Conservation (phyloP, 2,797 vertebrate genomes). For the Stomatorhinus walkeri region DNA sequence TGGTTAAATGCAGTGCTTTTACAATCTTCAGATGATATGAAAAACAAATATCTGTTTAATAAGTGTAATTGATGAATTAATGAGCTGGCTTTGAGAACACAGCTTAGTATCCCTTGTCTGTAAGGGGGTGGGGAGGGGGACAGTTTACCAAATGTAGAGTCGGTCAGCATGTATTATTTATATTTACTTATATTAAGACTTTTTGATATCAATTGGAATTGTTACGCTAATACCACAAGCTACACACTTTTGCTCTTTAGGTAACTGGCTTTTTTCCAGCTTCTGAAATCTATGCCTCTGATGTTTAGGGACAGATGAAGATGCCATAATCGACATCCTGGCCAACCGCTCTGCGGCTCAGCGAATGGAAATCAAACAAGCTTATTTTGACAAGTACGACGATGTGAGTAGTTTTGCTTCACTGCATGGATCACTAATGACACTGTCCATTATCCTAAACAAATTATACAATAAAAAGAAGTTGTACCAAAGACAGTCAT, state of each 20-base stretch:
- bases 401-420: constrained; percentile 53
- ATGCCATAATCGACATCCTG: constrained; percentile 67
- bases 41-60: neutral
- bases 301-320: constrained; percentile 62
- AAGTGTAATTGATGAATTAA: neutral
- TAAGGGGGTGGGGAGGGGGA: too few species aligned
- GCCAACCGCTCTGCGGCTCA: constrained; percentile 55
- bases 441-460: neutral
- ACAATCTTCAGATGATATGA: neutral
- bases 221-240: neutral
- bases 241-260: neutral
- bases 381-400: constrained; percentile 67
- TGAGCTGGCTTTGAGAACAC: neutral
- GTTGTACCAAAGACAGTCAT: neutral
- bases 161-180: neutral
- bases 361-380: constrained; percentile 63
- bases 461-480: neutral
- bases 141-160: neutral
- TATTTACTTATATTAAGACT: neutral
- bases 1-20: neutral
- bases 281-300: neutral
- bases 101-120: neutral
- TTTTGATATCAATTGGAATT: neutral
- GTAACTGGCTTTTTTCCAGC: neutral
- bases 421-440: neutral